Percentiles rank a stretch among this genome's conserved stretches.
Evolutionary conservation across 2,113 vertebrate species (phyloP).

Genomic region (Diadophis punctatus): DNA sequence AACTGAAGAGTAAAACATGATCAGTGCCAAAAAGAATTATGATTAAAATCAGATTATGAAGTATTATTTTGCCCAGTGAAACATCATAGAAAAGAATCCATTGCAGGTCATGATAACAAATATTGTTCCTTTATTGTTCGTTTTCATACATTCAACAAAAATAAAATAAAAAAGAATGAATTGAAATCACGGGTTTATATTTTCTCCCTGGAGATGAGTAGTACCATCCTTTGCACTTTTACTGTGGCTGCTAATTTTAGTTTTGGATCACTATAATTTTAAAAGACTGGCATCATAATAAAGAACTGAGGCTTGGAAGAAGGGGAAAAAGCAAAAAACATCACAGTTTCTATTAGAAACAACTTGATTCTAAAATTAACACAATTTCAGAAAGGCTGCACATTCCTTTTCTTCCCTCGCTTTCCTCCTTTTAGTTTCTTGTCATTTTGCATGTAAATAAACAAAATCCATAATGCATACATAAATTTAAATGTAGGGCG

Average conservation of each 20-base stretch:
- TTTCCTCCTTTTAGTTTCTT: slow-evolving; percentile 3
- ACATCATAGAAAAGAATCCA: neutral
- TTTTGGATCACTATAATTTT: neutral
- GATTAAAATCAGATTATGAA: neutral
- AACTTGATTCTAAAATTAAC: neutral
- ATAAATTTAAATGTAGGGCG: slow-evolving; percentile 12
- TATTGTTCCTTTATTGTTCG: neutral
- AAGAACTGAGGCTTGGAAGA: neutral
- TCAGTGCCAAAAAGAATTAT: neutral
- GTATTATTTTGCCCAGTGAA: neutral
- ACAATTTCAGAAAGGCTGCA: slow-evolving; percentile 13
- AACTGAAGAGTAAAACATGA: neutral
- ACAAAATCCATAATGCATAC: slow-evolving; percentile 37
- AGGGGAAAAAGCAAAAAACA: neutral
- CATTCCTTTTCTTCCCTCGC: neutral
- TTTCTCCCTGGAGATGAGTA: neutral
- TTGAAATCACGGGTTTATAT: neutral
- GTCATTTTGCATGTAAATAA: slow-evolving; percentile 50
- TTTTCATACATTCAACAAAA: neutral
- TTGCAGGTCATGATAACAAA: neutral
- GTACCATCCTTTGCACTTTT: neutral
- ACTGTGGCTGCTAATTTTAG: neutral
- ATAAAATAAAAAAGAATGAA: neutral
- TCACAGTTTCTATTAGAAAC: slow-evolving; percentile 14
- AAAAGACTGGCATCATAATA: neutral